Conservation (phyloP, 2,113 vertebrate genomes). For the Ceratotherium simum region DNA sequence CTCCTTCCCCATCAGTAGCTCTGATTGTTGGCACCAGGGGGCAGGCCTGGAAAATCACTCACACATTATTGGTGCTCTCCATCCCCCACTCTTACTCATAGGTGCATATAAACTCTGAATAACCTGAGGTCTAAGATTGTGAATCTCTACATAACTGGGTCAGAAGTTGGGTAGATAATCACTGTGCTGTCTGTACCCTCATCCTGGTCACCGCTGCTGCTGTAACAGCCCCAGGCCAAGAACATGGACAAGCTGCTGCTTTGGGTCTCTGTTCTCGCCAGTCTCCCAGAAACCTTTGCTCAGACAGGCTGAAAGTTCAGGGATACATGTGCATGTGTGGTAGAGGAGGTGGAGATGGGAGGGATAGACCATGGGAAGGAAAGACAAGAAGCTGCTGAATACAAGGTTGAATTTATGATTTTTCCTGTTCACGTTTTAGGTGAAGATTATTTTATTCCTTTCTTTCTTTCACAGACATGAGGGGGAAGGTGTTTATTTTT, state of each 20-base stretch:
- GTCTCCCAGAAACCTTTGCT: background rate
- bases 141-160: rapidly evolving
- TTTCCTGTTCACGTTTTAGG: background rate
- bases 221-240: rapidly evolving
- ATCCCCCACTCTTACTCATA: background rate
- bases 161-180: background rate
- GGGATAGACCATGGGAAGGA: background rate
- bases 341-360: background rate
- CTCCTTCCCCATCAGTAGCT: background rate
- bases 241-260: slow-evolving; percentile 69
- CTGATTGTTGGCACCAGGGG: background rate
- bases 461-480: slow-evolving; percentile 70
- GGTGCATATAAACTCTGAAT: background rate
- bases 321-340: background rate
- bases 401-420: background rate
- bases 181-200: background rate
- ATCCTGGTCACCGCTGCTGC: rapidly evolving
- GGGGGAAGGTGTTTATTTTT: slow-evolving; percentile 82
- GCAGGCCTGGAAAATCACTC: background rate
- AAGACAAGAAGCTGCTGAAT: background rate
- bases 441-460: background rate
- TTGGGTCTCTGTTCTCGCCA: background rate
- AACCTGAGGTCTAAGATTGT: background rate
- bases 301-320: slow-evolving; percentile 72
- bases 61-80: background rate